Evolutionary conservation across 2,797 vertebrate genomes (phyloP).

Genomic region (Tokudaia tokunoshimensis): DNA sequence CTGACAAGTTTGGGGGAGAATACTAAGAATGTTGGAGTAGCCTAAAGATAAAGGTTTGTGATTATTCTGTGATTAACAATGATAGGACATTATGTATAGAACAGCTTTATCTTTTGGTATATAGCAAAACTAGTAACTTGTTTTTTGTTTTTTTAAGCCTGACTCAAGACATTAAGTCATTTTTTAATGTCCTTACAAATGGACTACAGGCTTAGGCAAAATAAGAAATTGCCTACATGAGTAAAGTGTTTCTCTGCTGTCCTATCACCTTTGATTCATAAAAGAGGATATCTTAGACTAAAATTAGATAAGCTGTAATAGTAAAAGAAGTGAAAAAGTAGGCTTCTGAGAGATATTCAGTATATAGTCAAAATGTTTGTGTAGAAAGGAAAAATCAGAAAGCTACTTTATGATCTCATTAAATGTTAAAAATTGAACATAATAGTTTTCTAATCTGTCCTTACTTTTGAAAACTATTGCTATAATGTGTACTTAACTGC

Average conservation of each 20-base stretch:
- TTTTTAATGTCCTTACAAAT: constrained; percentile 21
- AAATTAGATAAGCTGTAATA: background rate
- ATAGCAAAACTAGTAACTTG: background rate
- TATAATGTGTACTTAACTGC: constrained; percentile 2
- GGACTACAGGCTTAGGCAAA: constrained; percentile 24
- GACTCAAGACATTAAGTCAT: background rate
- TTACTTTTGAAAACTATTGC: background rate
- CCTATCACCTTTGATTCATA: background rate
- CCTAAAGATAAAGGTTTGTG: background rate
- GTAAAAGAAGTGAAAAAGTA: constrained; percentile 40
- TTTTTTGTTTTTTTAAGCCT: background rate
- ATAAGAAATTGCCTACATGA: constrained; percentile 8
- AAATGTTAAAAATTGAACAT: constrained; percentile 56
- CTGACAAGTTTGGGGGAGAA: constrained; percentile 16
- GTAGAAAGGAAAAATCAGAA: background rate
- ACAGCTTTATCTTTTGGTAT: background rate
- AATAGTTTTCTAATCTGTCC: background rate
- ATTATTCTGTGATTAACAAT: background rate
- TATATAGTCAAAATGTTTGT: constrained; percentile 32
- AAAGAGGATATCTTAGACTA: constrained; percentile 26
- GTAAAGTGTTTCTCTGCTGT: background rate
- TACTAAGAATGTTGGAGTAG: background rate
- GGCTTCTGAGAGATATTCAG: background rate
- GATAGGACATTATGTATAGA: background rate
- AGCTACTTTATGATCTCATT: background rate